Evolutionary conservation across 2,888 invertebrate genomes (phyloP), one percentile per base, ranked within the genome.

Genomic region (Chorisops tibialis): DNA sequence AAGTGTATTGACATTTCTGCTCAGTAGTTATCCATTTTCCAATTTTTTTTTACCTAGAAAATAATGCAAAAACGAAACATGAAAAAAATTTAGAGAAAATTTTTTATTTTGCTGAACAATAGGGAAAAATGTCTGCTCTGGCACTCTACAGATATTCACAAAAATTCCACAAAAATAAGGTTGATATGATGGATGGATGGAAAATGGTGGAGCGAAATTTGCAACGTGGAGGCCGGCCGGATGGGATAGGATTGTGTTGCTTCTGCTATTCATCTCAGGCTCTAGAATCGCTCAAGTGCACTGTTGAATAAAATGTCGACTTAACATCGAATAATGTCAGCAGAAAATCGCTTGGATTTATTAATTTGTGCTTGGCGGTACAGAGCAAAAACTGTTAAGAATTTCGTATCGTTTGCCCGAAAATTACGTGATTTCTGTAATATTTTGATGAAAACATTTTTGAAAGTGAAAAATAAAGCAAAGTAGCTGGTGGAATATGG

Each of bases 311-410:
- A 65, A 67, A 67, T 64, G 66, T 67, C 64, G 67, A 68, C 52
- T 52, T 21, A 56, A 48, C 67, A 64, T 68, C 67, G 22, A 47
- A 47, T 65, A 63, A 67, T 66, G 67, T 67, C 67, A 68, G 67
- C 67, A 65, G 64, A 65, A 68, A 68, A 68, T 67, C 67, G 66
- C 66, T 68, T 67, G 67, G 68, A 66, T 69, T 69, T 69, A 69
- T 69, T 69, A 69, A 69, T 69, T 69, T 69, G 66, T 68, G 67
- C 68, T 68, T 67, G 67, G 67, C 67, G 66, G 62, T 63, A 67
- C 65, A 64, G 66, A 30, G 9, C 9, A 30, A 30, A 30, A 7
- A 30, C 9, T 30, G 30, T 30, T 30, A 9, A 30, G 30, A 2
- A 7, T 30, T 30, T 30, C 30, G 7, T n/a, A n/a, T 2, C 30